Evolutionary conservation across 1,140 invertebrate species (phyloP), one percentile per base, ranked within the genome.

Genomic region (Drosophila bocqueti): DNA sequence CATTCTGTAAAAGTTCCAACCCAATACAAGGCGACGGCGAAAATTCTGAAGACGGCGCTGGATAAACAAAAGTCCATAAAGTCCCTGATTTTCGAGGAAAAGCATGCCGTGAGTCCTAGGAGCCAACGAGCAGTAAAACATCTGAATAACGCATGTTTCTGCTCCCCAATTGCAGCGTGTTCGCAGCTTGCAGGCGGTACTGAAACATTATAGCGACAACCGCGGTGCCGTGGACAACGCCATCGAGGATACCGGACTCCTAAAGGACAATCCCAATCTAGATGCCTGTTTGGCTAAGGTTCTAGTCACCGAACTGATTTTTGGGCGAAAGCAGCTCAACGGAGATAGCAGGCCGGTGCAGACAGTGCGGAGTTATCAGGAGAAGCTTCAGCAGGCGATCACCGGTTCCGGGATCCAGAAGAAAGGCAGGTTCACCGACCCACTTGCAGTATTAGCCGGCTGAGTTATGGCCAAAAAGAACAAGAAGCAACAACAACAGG

Each of bases 251-350:
- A 95, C 94, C 59, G 90, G 94, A 86, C 93, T 97, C 64, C 93
- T 97, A 40, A 93, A 94, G 66, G 95, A 96, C 65, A 96, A 97
- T 90, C 92, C 95, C 24, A 94, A 95, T 54, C 94, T 97, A 72
- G 95, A 97, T 87, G 94, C 94, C 3, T 95, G 95, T 93, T 92
- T 98, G 54, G 95, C 96, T 2, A 95, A 94, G 93, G 94, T 98
- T 80, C 93, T 98, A 8, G 95, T 97, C 68, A 96, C 96, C 45
- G 97, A 98, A 93, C 93, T 97, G 29, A 92, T 98, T n/a, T 97
- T 96, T 94, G 96, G 97, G 46, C 96, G 97, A 93, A 94, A 95
- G 91, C 65, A 85, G n/a, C 93, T 98, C 15, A 94, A 94, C 59
- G 94, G 95, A 16, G 94, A 95, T 50, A 95, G 83, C 62, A 96